Base-by-base conservation (phyloP, 1,140 invertebrate genomes). In the Eufriesea mexicana region DNA sequence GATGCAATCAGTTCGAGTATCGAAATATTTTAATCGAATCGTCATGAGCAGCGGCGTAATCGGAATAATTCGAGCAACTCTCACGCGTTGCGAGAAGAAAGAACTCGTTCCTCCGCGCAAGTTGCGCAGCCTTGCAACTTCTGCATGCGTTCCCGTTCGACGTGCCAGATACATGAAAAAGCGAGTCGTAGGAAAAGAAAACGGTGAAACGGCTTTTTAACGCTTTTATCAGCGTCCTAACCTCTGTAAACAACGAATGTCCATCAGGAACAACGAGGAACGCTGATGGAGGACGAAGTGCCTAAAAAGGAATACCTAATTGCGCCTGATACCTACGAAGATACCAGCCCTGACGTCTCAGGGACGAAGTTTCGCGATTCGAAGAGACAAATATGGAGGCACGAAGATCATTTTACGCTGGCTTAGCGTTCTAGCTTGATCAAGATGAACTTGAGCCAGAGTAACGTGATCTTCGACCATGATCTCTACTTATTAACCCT, bases 111-210 rank as follows among this genome's bases (percentile, higher is more conserved):
- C 35, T 28, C 5, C 7, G 12, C 25, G 28, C n/a, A 51, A 28
- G n/a, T 55, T 57, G 55, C 28, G 16, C 55, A 59, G 42, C 35
- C 20, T 54, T 18, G n/a, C 28, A 54, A 71, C 62, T 71, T 71
- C 77, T 54, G 68, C 55, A 45, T 54, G 45, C 55, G 78, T 62
- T 62, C 78, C 57, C 78, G 78, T 79, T 79, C 59, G 47, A 42
- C 78, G 78, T 68, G 76, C 76, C 76, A 78, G 76, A 79, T 62
- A 62, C 67, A 62, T 72, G 78, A 61, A 72, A 28, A 71, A 72
- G 47, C 78, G 68, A 79, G 47, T 9, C 67, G 54, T 47, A 54
- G 45, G 28, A 79, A 79, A 72, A 42, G 57, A 57, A 79, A 62
- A 79, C 47, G 49, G 12, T 10, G 16, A 64, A 51, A 74, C 62